Conservation (phyloP, 1,140 invertebrate genomes). For the Zophobas atratus region DNA sequence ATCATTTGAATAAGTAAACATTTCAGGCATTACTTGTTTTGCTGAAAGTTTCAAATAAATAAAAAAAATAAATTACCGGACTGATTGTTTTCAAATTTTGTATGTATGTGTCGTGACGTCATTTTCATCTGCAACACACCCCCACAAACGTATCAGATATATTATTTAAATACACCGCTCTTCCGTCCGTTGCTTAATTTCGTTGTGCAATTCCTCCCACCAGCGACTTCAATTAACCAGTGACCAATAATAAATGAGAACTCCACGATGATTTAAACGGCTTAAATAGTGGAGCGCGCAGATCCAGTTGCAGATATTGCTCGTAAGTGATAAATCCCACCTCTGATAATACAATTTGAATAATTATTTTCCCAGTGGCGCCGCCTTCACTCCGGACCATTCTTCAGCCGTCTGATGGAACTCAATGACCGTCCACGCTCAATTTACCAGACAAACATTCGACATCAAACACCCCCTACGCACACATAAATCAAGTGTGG, state of each 20-base stretch:
- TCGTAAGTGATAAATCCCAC: slow-evolving; percentile 19
- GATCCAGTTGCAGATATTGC: slow-evolving; percentile 21
- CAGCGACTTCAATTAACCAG: slow-evolving; percentile 24
- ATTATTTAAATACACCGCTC: no score
- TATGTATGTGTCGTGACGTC: no score
- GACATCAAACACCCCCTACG: not conserved
- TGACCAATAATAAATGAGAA: slow-evolving; percentile 31
- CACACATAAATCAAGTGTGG: slow-evolving; percentile 1
- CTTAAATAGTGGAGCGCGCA: slow-evolving; percentile 11
- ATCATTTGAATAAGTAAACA: no score
- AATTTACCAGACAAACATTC: not conserved
- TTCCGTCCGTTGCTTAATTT: no score
- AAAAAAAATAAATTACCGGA: no score
- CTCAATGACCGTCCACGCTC: not conserved
- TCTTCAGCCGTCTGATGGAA: not conserved
- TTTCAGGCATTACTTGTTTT: no score
- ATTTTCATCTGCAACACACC: no score
- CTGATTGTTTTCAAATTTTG: no score
- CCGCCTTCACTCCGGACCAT: not conserved
- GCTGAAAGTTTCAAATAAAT: no score
- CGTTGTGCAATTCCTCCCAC: not conserved
- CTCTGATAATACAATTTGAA: slow-evolving; percentile 22
- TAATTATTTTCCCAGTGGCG: slow-evolving; percentile 1
- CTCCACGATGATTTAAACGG: slow-evolving; percentile 17
- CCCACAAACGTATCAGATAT: no score